Evolutionary conservation across 2,113 vertebrate species (phyloP).

Genomic region (Nerophis ophidion): DNA sequence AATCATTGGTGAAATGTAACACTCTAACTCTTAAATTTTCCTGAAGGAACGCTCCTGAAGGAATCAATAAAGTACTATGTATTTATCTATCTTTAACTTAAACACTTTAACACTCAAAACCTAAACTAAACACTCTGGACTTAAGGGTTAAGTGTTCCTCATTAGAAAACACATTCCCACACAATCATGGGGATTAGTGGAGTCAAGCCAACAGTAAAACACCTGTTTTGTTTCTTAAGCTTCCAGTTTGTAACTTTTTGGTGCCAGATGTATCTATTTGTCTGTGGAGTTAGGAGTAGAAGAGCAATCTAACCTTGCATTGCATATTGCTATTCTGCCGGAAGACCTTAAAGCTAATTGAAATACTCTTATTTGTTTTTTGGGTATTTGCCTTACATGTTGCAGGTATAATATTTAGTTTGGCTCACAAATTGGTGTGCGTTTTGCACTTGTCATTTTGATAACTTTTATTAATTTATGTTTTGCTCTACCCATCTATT

Average conservation of each 20-base stretch:
- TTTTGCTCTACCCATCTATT: neutral
- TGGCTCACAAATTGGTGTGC: neutral
- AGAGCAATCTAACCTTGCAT: neutral
- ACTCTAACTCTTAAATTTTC: too few species aligned
- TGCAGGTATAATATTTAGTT: neutral
- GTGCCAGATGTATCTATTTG: neutral
- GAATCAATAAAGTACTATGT: too few species aligned
- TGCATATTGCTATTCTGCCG: neutral
- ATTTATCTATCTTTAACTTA: too few species aligned
- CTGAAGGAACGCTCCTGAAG: too few species aligned
- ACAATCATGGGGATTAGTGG: neutral
- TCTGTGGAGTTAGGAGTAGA: neutral
- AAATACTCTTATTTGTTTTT: neutral
- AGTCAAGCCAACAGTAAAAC: conserved; percentile 2
- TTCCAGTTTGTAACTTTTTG: neutral
- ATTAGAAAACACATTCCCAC: neutral
- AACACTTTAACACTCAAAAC: too few species aligned
- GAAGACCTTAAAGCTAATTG: neutral
- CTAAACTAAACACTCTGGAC: neutral
- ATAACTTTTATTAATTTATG: neutral
- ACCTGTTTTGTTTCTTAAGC: neutral
- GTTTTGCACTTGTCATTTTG: neutral
- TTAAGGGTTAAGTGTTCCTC: neutral
- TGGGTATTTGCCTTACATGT: neutral
- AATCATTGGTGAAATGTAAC: too few species aligned